These are phyloP conservation scores for Chaenodraco wilsoni DNA, from an alignment of 2,797 vertebrate genomes.

Conservation along the genomic window DNA sequence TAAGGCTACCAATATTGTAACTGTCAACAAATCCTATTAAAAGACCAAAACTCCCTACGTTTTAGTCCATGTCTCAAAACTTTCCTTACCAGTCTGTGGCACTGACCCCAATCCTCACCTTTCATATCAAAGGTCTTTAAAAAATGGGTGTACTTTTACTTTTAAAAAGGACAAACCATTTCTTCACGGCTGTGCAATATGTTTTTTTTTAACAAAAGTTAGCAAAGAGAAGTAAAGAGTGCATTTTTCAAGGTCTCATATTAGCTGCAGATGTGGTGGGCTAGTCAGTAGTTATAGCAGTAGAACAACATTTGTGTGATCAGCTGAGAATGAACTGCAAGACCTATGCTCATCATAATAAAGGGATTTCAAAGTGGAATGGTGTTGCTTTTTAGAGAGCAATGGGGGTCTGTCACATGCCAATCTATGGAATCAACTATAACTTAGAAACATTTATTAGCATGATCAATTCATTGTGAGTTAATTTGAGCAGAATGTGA, in stretches of 20 bases:
- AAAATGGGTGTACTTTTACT: background rate
- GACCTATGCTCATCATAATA: background rate
- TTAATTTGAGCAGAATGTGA: background rate
- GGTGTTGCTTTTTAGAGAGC: background rate
- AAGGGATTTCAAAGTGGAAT: background rate
- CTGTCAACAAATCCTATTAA: conserved; percentile 4
- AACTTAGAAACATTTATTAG: background rate
- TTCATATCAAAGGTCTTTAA: background rate
- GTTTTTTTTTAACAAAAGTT: background rate
- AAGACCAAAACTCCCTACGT: background rate
- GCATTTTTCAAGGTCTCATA: background rate
- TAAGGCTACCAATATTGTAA: background rate
- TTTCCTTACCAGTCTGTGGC: background rate
- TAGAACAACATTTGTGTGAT: background rate
- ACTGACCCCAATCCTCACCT: background rate
- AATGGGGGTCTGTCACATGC: background rate
- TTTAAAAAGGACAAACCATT: background rate
- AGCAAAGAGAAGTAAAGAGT: background rate
- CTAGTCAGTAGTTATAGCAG: background rate
- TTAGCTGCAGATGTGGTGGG: background rate
- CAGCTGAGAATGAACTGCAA: conserved; percentile 5
- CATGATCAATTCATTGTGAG: background rate
- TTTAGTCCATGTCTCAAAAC: background rate
- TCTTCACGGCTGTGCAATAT: background rate
- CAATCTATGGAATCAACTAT: background rate